Conservation (phyloP, 2,888 invertebrate species). For the Nymphalis polychloros region DNA sequence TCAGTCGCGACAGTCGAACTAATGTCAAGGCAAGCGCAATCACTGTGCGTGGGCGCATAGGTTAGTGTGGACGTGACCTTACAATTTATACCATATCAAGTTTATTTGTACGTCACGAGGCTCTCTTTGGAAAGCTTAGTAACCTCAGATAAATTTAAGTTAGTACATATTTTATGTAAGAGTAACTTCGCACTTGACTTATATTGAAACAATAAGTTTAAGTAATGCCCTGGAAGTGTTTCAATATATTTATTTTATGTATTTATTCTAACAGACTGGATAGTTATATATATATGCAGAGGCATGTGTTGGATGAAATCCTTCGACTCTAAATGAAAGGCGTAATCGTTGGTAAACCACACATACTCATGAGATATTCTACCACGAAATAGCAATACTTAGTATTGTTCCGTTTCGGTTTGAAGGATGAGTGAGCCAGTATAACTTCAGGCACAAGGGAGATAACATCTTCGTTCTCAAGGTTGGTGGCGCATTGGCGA, state of each 20-base stretch:
- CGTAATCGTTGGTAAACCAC: too few relatives aligned
- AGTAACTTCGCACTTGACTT: background rate
- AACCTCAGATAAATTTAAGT: conserved; percentile 25
- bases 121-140: conserved; percentile 24
- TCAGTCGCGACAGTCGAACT: conserved; percentile 74
- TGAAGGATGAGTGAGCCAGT: too few relatives aligned
- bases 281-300: too few relatives aligned
- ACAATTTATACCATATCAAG: conserved; percentile 35
- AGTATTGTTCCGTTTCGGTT: too few relatives aligned
- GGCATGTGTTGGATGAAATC: too few relatives aligned
- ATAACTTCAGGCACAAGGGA: too few relatives aligned
- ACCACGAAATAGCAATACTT: too few relatives aligned
- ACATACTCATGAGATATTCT: too few relatives aligned
- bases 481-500: too few relatives aligned
- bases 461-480: too few relatives aligned
- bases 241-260: background rate
- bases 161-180: conserved; percentile 15
- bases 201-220: background rate
- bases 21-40: conserved; percentile 79
- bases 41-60: conserved; percentile 71
- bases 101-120: conserved; percentile 32
- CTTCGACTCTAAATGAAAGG: too few relatives aligned
- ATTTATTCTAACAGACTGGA: too few relatives aligned
- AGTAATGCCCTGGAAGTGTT: background rate
- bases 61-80: conserved; percentile 53